Conservation (phyloP, 2,888 invertebrate species). For the Standfussiana lucernea region DNA sequence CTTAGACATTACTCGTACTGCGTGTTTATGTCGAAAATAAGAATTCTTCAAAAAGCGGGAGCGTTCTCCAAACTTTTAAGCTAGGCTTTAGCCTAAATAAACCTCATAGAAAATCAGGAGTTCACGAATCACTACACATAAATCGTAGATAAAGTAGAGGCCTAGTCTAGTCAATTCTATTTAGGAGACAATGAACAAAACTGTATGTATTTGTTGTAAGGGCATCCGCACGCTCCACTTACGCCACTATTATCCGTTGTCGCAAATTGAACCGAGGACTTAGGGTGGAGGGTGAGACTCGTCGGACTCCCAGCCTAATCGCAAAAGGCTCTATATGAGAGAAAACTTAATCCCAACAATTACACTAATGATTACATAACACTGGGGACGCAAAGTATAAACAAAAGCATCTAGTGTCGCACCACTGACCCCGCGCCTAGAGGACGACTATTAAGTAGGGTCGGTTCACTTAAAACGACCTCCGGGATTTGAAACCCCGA, state of each 20-base stretch:
- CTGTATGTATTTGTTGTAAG: conserved; percentile 60
- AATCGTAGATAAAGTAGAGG: conserved; percentile 43
- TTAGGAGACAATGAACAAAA: conserved; percentile 59
- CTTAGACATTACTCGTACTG: conserved; percentile 53
- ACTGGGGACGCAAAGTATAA: conserved; percentile 82
- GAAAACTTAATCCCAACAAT: conserved; percentile 79
- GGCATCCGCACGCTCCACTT: conserved; percentile 58
- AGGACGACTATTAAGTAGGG: conserved; percentile 86
- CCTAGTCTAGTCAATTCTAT: conserved; percentile 51
- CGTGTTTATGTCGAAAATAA: conserved; percentile 26
- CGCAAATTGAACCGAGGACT: conserved; percentile 67
- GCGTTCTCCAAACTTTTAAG: conserved; percentile 26
- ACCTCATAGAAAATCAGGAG: conserved; percentile 41
- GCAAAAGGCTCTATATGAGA: conserved; percentile 73
- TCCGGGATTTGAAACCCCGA: conserved; percentile 84
- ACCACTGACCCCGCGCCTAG: conserved; percentile 79
- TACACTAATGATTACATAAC: conserved; percentile 82
- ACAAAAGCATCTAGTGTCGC: conserved; percentile 80
- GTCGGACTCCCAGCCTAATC: conserved; percentile 64
- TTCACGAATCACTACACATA: conserved; percentile 40
- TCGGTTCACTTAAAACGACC: conserved; percentile 85
- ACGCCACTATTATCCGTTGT: conserved; percentile 65
- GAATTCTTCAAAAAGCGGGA: conserved; percentile 16
- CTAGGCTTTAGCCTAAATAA: conserved; percentile 26
- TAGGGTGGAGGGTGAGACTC: conserved; percentile 57